These are phyloP conservation scores for Egretta garzetta DNA, from an alignment of 2,113 vertebrate species.

Conservation along the genomic window DNA sequence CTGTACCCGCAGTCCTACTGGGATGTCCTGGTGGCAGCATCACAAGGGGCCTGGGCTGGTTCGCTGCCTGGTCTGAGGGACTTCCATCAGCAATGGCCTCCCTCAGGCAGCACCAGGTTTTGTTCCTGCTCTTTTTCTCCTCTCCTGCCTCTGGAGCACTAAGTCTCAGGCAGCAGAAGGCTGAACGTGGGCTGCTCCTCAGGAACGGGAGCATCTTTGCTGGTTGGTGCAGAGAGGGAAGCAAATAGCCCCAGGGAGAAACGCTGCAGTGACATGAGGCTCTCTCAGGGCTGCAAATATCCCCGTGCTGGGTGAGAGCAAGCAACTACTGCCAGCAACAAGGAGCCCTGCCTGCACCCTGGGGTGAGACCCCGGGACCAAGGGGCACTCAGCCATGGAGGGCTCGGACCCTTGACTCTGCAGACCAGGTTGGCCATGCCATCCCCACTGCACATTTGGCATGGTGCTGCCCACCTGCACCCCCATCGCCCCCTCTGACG, in stretches of 20 bases:
- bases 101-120: rapidly evolving
- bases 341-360: background rate
- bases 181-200: background rate
- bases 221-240: background rate
- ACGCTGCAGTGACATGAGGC: rapidly evolving
- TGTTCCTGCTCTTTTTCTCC: background rate
- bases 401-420: background rate
- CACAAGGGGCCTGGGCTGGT: background rate
- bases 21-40: background rate
- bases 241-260: background rate
- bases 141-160: background rate
- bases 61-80: rapidly evolving
- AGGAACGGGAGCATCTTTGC: background rate
- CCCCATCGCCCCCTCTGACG: no score
- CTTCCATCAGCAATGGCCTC: background rate
- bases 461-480: rapidly evolving
- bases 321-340: background rate
- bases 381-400: background rate
- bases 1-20: rapidly evolving
- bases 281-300: background rate
- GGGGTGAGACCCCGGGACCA: background rate
- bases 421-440: background rate
- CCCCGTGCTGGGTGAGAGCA: background rate
- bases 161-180: background rate
- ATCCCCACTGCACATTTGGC: background rate